Conservation (phyloP, 2,888 invertebrate species). For the Lydus trimaculatus region DNA sequence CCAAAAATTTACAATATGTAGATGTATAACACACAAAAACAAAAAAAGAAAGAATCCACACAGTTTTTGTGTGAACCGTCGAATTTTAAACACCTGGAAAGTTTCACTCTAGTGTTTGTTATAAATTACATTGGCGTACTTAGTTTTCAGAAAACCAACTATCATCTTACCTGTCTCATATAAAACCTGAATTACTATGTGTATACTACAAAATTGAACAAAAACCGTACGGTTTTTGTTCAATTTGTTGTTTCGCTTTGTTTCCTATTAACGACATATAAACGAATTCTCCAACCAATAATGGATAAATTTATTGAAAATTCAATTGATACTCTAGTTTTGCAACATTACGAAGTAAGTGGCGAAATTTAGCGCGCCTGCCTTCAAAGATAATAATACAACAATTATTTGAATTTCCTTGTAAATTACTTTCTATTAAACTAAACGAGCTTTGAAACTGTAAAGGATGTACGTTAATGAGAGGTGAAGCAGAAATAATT, state of each 20-base stretch:
- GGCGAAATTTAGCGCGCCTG: too few species aligned
- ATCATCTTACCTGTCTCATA: background rate
- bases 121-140: background rate
- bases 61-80: background rate
- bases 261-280: background rate
- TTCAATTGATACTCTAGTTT: too few species aligned
- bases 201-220: background rate
- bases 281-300: background rate
- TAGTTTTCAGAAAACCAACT: background rate
- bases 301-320: too few species aligned
- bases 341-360: too few species aligned
- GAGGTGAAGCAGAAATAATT: too few species aligned
- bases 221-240: background rate
- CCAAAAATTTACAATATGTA: conserved; percentile 1
- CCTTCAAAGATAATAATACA: too few species aligned
- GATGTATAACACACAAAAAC: background rate
- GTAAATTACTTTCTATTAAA: too few species aligned
- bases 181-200: background rate
- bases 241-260: background rate
- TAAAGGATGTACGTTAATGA: too few species aligned
- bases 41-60: too few species aligned
- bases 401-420: too few species aligned
- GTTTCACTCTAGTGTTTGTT: background rate
- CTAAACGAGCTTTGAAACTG: too few species aligned
- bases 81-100: background rate